phyloP scores from a whole-genome alignment of 2,797 vertebrate genomes.

The Xenops minutus region DNA sequence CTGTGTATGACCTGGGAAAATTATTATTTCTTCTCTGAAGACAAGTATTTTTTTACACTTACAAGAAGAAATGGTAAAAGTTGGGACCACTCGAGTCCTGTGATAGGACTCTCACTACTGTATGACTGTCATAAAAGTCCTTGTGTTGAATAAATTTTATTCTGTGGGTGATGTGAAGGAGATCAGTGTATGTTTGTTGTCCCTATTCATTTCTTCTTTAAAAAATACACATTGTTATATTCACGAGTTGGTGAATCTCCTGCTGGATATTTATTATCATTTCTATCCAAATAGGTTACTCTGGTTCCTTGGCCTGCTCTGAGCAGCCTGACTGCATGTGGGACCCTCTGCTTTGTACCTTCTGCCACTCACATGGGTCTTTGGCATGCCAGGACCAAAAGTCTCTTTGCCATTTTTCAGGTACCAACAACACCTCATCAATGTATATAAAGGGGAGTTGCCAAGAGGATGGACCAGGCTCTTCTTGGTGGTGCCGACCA shows the following conservation, averaged over 20 bases:
- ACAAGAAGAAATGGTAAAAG: background rate
- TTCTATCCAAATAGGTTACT: background rate
- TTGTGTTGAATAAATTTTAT: background rate
- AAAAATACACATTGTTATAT: background rate
- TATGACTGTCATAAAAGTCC: background rate
- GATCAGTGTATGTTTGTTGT: background rate
- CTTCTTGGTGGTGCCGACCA: background rate
- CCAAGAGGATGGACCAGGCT: background rate
- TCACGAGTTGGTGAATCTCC: background rate
- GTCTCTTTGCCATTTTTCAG: background rate
- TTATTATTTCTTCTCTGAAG: background rate
- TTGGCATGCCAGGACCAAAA: background rate
- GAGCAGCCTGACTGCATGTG: background rate
- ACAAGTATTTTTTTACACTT: background rate
- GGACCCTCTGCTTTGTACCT: background rate
- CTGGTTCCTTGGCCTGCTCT: accelerated
- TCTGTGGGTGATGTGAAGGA: background rate
- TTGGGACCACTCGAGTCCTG: background rate
- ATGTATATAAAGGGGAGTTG: background rate
- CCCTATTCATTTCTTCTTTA: background rate
- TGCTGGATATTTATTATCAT: background rate
- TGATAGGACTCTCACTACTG: background rate
- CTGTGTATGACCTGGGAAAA: background rate
- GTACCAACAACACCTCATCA: background rate
- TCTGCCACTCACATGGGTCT: background rate